These are phyloP conservation scores for Arrhamphus sclerolepis DNA, from an alignment of 2,797 vertebrate genomes.

Conservation along the genomic window DNA sequence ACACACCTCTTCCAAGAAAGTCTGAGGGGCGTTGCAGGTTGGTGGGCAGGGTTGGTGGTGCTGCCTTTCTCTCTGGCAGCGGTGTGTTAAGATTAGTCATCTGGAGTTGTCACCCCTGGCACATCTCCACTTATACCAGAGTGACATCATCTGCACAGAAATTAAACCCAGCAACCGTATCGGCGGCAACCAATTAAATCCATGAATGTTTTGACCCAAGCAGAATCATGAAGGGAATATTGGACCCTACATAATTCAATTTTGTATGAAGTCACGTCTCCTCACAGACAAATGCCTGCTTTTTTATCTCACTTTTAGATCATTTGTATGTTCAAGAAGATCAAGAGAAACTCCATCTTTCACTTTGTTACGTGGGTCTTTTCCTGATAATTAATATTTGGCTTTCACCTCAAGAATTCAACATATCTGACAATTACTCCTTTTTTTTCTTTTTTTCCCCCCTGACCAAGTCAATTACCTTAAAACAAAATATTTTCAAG, in stretches of 20 bases:
- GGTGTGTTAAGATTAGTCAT: conserved; percentile 51
- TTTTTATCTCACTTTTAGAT: too few relatives aligned
- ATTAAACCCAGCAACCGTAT: conserved; percentile 37
- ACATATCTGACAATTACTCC: conserved; percentile 39
- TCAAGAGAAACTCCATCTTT: not conserved
- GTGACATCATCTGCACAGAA: conserved; percentile 67
- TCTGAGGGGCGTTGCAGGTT: conserved; percentile 3
- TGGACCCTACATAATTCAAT: conserved; percentile 27
- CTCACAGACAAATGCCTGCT: too few relatives aligned
- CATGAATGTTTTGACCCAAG: conserved; percentile 45
- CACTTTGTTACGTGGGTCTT: not conserved
- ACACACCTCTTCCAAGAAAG: conserved; percentile 32
- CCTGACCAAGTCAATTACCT: conserved; percentile 36
- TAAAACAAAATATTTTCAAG: conserved; percentile 26
- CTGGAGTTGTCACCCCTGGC: conserved; percentile 39
- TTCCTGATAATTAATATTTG: conserved; percentile 8
- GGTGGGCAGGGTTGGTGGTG: conserved; percentile 12
- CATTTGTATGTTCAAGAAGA: too few relatives aligned
- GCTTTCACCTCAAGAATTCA: conserved; percentile 29
- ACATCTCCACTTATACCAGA: conserved; percentile 33
- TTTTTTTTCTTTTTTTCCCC: too few relatives aligned
- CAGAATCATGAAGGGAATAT: conserved; percentile 6
- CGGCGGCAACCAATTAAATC: conserved; percentile 37
- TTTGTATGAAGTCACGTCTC: conserved; percentile 59
- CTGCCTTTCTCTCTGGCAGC: conserved; percentile 52